phyloP scores from a whole-genome alignment of 2,888 invertebrate genomes.

The Loripinus fragilis region DNA sequence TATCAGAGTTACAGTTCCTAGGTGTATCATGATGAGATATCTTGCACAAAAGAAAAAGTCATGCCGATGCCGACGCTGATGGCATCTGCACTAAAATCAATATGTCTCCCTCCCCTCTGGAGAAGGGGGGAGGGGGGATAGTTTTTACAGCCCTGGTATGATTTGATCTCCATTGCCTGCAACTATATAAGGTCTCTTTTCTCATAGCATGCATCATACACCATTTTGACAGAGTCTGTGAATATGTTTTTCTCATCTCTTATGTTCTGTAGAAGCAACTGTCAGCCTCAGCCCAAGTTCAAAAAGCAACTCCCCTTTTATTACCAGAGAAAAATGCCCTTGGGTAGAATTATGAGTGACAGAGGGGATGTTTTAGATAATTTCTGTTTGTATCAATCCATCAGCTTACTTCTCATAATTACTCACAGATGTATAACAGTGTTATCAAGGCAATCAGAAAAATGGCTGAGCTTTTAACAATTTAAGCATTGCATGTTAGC shows the following conservation, averaged over 20 bases:
- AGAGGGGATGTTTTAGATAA: slow-evolving; percentile 13
- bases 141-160: too few relatives aligned
- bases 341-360: slow-evolving; percentile 6
- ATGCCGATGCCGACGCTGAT: too few relatives aligned
- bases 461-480: not conserved
- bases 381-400: slow-evolving; percentile 19
- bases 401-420: slow-evolving; percentile 15
- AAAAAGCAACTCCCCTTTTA: slow-evolving; percentile 24
- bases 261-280: not conserved
- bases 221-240: not conserved
- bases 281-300: slow-evolving; percentile 29
- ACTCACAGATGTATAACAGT: slow-evolving; percentile 22
- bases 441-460: slow-evolving; percentile 14
- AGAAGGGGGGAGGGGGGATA: too few relatives aligned
- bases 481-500: too few relatives aligned
- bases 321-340: slow-evolving; percentile 14
- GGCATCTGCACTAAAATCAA: too few relatives aligned
- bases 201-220: too few relatives aligned
- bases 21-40: too few relatives aligned
- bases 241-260: not conserved
- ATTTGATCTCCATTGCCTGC: too few relatives aligned
- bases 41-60: too few relatives aligned
- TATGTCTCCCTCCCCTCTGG: too few relatives aligned
- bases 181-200: too few relatives aligned
- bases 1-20: too few relatives aligned